These are phyloP conservation scores for Drosophila villosipedis DNA, from an alignment of 2,888 invertebrate genomes.

Conservation along the genomic window DNA sequence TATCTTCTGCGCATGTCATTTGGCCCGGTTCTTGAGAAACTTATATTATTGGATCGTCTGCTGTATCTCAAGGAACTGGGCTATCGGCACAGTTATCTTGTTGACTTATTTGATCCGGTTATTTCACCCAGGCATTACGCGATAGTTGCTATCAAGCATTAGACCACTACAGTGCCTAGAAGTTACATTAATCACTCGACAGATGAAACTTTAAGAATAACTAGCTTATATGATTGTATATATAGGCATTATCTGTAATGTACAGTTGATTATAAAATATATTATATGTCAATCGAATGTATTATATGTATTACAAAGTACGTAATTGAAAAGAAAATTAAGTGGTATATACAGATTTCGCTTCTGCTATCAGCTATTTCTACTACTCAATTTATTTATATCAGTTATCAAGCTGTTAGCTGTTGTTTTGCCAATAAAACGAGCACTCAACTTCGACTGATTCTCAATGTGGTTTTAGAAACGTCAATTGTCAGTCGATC, in stretches of 20 bases:
- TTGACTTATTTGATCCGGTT: constrained; percentile 93
- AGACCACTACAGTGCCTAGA: background rate
- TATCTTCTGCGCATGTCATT: constrained; percentile 91
- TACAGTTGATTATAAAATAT: background rate
- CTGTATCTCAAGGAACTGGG: constrained; percentile 90
- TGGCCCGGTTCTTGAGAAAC: constrained; percentile 92
- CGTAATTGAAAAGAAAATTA: background rate
- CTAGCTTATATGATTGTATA: background rate
- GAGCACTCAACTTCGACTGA: background rate
- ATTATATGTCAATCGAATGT: background rate
- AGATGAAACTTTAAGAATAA: background rate
- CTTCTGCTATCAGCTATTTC: background rate
- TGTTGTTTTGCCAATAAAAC: background rate
- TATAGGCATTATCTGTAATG: background rate
- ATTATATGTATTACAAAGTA: background rate
- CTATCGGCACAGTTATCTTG: constrained; percentile 87
- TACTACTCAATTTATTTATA: background rate
- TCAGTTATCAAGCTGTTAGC: background rate
- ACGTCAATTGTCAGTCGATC: background rate
- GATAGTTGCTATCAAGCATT: constrained; percentile 72
- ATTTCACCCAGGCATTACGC: constrained; percentile 89
- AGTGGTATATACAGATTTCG: background rate
- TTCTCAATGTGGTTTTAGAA: background rate
- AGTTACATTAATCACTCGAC: background rate
- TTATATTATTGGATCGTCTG: constrained; percentile 93